phyloP scores from a whole-genome alignment of 2,113 vertebrate species.

The Poeciliopsis retropinna region DNA sequence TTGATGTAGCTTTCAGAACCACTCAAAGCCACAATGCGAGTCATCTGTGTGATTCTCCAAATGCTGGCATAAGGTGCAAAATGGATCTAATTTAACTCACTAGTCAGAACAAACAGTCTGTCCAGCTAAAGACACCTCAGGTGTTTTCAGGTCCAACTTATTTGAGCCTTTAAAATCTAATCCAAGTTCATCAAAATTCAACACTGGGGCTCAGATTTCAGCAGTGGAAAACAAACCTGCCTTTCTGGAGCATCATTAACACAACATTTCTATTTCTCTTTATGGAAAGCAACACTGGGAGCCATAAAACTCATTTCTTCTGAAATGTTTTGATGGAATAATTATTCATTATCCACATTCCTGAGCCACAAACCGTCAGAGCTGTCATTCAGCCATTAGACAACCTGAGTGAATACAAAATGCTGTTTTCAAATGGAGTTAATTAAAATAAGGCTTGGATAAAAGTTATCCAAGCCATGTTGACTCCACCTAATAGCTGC shows the following conservation, averaged over 20 bases:
- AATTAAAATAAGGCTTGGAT: no score
- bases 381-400: no score
- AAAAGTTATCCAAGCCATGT: no score
- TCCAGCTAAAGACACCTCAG: slow-evolving; percentile 23
- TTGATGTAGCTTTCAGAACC: slow-evolving; percentile 81
- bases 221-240: no score
- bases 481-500: no score
- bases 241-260: no score
- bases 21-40: slow-evolving; percentile 48
- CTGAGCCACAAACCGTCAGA: background rate
- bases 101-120: slow-evolving; percentile 51
- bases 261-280: background rate
- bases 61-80: slow-evolving; percentile 51
- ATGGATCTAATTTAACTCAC: slow-evolving; percentile 56
- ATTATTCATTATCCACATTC: background rate
- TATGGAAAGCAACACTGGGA: background rate
- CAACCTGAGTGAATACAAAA: no score
- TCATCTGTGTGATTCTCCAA: slow-evolving; percentile 43
- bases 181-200: background rate
- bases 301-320: background rate
- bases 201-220: no score
- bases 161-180: background rate
- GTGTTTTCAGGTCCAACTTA: slow-evolving; percentile 28
- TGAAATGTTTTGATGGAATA: background rate
- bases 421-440: no score